A percentile compares a stretch with the other conserved stretches of the same genome.
Conservation (phyloP, 2,888 invertebrate species). For the Synanthedon vespiformis region DNA sequence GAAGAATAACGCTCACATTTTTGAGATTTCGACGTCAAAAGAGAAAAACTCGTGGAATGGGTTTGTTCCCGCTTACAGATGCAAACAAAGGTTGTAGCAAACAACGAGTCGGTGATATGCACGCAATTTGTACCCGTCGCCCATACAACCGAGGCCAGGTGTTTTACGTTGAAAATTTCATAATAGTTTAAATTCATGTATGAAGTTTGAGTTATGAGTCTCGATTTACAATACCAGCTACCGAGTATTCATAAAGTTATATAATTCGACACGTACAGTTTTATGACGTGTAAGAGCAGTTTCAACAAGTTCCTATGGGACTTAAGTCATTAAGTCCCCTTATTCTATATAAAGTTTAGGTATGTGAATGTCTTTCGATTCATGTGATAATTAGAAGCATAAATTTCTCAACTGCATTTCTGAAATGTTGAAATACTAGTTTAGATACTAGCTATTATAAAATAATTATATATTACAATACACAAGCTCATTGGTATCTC, state of each 20-base stretch:
- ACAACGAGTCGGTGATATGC: constrained; percentile 7
- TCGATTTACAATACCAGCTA: not conserved
- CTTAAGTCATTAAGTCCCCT: too few species aligned
- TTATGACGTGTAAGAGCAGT: too few species aligned
- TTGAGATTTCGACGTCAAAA: not conserved
- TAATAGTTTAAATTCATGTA: constrained; percentile 10
- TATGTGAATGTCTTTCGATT: too few species aligned
- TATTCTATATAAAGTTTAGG: too few species aligned
- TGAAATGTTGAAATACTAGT: too few species aligned
- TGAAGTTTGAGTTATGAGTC: constrained; percentile 1
- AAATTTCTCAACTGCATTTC: too few species aligned
- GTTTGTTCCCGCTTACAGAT: constrained; percentile 7
- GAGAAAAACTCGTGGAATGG: not conserved
- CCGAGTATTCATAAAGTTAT: not conserved
- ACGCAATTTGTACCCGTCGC: constrained; percentile 8
- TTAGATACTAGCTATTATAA: too few species aligned
- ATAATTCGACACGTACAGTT: not conserved
- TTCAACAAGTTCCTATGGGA: too few species aligned
- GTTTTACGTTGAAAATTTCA: constrained; percentile 9
- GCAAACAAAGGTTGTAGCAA: constrained; percentile 7
- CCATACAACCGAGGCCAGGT: constrained; percentile 7
- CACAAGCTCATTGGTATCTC: too few species aligned
- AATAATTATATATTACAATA: too few species aligned
- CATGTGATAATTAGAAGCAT: too few species aligned
- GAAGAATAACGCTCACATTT: not conserved